Evolutionary conservation across 53 echinoderm and acorn worm genomes (phyloP).

Genomic region (Echinarachnius parma): DNA sequence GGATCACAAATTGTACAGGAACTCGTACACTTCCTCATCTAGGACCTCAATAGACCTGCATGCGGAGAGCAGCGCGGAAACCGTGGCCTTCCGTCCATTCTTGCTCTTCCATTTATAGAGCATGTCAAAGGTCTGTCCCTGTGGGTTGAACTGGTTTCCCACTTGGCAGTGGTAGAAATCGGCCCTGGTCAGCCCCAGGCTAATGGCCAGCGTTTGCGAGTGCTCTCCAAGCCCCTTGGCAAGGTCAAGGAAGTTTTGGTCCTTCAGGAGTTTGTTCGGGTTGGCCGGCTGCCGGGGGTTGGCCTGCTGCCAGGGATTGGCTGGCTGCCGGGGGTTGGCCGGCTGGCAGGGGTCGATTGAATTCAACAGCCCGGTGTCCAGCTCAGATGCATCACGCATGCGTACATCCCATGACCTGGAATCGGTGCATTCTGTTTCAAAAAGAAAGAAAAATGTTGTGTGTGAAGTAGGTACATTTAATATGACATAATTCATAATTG

Average conservation of each 20-base stretch:
- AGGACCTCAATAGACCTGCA: conserved; percentile 22
- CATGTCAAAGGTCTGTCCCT: conserved; percentile 36
- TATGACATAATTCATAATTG: too few species aligned
- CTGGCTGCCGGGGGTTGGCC: too few species aligned
- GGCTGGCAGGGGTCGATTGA: not conserved
- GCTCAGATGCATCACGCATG: not conserved
- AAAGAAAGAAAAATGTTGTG: not conserved
- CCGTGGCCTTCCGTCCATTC: conserved; percentile 3
- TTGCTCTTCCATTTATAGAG: conserved; percentile 29
- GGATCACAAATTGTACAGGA: conserved; percentile 19
- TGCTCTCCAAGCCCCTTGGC: conserved; percentile 34
- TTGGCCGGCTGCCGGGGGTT: not conserved
- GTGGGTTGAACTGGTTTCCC: conserved; percentile 16
- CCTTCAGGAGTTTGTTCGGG: conserved; percentile 25
- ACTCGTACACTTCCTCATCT: conserved; percentile 18
- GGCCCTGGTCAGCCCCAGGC: conserved; percentile 27
- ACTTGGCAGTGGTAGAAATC: conserved; percentile 33
- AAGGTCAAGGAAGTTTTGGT: conserved; percentile 24
- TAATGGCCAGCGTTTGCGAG: conserved; percentile 32
- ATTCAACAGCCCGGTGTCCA: not conserved
- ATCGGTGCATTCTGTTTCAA: not conserved
- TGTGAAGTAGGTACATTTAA: too few species aligned
- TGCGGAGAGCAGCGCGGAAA: conserved; percentile 6
- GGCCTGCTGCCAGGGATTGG: too few species aligned
- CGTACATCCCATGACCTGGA: not conserved